These are phyloP conservation scores for Lumbricus terrestris DNA, from an alignment of 2,888 invertebrate genomes.

Conservation along the genomic window DNA sequence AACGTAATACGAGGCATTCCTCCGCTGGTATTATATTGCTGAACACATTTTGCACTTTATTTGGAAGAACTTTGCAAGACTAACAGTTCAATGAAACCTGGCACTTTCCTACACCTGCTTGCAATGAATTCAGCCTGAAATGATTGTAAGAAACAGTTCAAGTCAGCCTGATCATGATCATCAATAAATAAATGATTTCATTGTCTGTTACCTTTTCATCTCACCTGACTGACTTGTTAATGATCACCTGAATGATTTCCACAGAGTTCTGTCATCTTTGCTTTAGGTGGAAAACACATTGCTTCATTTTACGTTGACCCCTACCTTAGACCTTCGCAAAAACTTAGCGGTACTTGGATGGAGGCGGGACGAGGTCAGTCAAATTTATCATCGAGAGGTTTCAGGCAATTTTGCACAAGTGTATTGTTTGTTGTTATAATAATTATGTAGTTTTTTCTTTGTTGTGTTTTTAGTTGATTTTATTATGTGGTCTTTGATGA, in stretches of 20 bases:
- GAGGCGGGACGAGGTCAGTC: constrained; percentile 70
- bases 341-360: constrained; percentile 73
- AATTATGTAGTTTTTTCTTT: too few relatives aligned
- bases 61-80: neutral
- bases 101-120: neutral
- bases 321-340: constrained; percentile 69
- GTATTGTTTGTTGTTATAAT: too few relatives aligned
- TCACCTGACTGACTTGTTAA: neutral
- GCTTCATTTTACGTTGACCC: constrained; percentile 86
- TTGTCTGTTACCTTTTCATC: neutral
- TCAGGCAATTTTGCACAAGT: neutral
- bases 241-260: neutral
- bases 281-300: constrained; percentile 56
- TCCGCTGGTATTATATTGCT: neutral
- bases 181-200: neutral
- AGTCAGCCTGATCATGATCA: too few relatives aligned
- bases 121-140: neutral
- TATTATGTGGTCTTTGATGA: neutral
- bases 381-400: neutral
- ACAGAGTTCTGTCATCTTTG: neutral
- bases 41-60: neutral
- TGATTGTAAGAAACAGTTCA: neutral
- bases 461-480: too few relatives aligned
- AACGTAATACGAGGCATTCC: neutral
- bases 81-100: neutral